Evolutionary conservation across 1,140 invertebrate genomes (phyloP).

Genomic region (Aphis gossypii): DNA sequence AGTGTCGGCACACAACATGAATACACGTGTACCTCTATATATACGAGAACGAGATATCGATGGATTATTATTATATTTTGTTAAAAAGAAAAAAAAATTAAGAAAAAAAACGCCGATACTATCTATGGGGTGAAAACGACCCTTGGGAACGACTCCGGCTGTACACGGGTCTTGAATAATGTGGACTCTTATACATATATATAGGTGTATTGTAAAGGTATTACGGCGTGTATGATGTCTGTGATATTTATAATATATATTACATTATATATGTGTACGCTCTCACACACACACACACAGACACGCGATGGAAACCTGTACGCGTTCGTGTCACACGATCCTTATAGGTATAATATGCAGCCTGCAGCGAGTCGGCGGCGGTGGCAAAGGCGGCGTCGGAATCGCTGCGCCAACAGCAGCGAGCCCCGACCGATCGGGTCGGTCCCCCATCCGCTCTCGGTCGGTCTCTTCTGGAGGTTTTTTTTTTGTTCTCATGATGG

Average conservation of each 20-base stretch:
- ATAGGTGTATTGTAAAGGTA: not conserved
- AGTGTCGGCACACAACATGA: not conserved
- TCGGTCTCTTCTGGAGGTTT: not conserved
- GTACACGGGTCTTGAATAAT: not conserved
- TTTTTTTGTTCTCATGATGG: constrained; percentile 1
- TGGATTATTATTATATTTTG: constrained; percentile 39
- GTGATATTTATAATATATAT: constrained; percentile 1
- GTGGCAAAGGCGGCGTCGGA: not conserved
- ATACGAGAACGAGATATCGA: not conserved
- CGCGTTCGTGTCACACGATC: constrained; percentile 41
- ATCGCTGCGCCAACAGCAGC: not conserved
- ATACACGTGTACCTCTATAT: not conserved
- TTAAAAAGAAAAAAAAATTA: constrained; percentile 22
- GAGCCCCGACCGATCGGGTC: not conserved
- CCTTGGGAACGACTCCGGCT: constrained; percentile 42
- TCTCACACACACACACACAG: not conserved
- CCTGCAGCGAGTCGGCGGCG: not conserved
- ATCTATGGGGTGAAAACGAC: constrained; percentile 45
- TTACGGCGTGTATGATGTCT: not conserved
- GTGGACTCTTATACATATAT: not conserved
- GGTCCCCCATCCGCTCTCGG: too few relatives aligned
- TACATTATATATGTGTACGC: not conserved
- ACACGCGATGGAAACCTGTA: not conserved
- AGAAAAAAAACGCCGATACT: not conserved
- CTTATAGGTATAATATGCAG: not conserved